Conservation (phyloP, 37 sponge, comb jelly and placozoan genomes). For the Beroe forskalii region DNA sequence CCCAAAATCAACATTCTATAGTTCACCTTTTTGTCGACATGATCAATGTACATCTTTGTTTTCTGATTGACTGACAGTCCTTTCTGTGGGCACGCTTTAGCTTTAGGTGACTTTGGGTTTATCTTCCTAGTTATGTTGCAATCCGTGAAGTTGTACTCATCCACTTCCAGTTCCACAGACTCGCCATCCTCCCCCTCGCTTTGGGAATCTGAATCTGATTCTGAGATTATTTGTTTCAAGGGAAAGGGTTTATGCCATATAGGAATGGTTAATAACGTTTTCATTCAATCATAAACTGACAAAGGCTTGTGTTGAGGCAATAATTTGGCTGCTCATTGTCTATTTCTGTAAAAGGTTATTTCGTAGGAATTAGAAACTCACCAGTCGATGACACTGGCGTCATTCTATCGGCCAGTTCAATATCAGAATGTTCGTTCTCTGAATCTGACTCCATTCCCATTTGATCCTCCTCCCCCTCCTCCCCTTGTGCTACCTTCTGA, state of each 20-base stretch:
- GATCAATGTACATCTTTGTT: neutral
- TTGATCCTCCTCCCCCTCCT: slow-evolving; percentile 21
- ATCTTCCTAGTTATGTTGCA: slow-evolving; percentile 15
- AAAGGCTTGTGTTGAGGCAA: no score
- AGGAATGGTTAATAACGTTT: neutral
- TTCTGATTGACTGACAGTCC: neutral
- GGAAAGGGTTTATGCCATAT: neutral
- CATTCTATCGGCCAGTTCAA: slow-evolving; percentile 1
- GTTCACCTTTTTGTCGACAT: slow-evolving; percentile 47
- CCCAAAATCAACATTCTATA: no score
- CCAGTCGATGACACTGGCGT: slow-evolving; percentile 46
- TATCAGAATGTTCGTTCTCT: neutral
- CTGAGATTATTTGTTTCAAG: neutral
- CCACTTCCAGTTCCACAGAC: slow-evolving; percentile 15
- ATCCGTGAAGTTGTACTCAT: slow-evolving; percentile 32
- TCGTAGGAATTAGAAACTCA: no score
- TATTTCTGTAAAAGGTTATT: no score
- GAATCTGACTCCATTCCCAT: neutral
- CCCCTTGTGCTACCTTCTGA: neutral
- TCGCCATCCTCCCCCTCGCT: slow-evolving; percentile 4
- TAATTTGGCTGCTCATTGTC: no score
- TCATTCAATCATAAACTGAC: no score
- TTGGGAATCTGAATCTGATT: neutral
- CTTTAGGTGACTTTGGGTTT: neutral
- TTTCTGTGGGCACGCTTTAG: neutral